These are phyloP conservation scores for Microdon myrmicae DNA, from an alignment of 2,888 invertebrate species.

Conservation along the genomic window DNA sequence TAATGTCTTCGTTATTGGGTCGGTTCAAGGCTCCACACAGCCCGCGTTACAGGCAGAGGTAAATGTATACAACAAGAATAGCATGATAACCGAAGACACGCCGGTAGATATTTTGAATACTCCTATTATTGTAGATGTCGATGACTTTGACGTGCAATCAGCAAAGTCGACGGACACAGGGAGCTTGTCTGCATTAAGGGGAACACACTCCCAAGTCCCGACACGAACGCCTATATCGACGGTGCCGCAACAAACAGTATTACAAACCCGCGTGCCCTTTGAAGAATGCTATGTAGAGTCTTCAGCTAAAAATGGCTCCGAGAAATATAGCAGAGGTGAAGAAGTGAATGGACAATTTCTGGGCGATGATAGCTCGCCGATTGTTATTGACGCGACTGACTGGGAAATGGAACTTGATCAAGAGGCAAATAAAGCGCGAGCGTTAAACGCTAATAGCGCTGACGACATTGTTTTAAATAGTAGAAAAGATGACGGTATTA, in stretches of 20 bases:
- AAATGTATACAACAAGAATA: constrained; percentile 53
- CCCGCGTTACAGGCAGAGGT: constrained; percentile 25
- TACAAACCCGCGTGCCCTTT: constrained; percentile 24
- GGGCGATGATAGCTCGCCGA: constrained; percentile 34
- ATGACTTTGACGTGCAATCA: constrained; percentile 47
- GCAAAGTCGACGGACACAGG: constrained; percentile 27
- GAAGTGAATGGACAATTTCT: not conserved
- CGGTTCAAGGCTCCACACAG: constrained; percentile 39
- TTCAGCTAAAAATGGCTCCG: constrained; percentile 26
- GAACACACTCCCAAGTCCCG: too few species aligned
- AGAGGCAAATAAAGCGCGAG: constrained; percentile 57
- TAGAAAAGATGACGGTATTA: constrained; percentile 20
- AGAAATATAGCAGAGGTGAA: constrained; percentile 31
- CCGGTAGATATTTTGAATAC: constrained; percentile 68
- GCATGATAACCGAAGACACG: constrained; percentile 70
- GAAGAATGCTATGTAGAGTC: constrained; percentile 21
- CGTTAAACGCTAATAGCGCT: constrained; percentile 23
- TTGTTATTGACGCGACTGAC: constrained; percentile 66
- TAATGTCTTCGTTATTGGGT: constrained; percentile 54
- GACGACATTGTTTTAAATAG: constrained; percentile 21
- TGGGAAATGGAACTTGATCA: constrained; percentile 75
- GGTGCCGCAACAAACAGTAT: constrained; percentile 46
- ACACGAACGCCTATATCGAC: constrained; percentile 29
- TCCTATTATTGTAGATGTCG: constrained; percentile 63
- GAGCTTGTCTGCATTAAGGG: constrained; percentile 23